phyloP scores from a whole-genome alignment of 2,888 invertebrate genomes.

The Microctonus brassicae region DNA sequence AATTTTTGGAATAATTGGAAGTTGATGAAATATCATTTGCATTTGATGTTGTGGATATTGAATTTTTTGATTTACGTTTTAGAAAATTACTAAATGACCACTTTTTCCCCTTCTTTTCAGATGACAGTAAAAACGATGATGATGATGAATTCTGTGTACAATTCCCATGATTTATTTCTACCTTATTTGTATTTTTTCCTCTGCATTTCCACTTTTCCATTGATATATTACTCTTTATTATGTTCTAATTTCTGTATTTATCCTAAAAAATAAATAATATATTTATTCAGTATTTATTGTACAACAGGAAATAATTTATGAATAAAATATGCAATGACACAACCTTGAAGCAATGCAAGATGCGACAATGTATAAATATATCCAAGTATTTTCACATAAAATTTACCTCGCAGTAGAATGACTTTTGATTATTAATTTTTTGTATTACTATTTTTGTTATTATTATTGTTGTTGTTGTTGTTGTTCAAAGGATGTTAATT shows the following conservation, averaged over 20 bases:
- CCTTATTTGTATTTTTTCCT: constrained; percentile 49
- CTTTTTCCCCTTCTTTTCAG: constrained; percentile 78
- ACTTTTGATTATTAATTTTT: background rate
- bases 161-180: constrained; percentile 38
- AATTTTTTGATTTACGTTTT: constrained; percentile 75
- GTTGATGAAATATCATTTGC: background rate
- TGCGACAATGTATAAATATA: background rate
- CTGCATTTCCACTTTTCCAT: constrained; percentile 59
- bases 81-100: constrained; percentile 88
- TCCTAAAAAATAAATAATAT: background rate
- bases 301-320: background rate
- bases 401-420: background rate
- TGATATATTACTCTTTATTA: background rate
- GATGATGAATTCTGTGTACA: constrained; percentile 44
- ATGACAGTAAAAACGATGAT: constrained; percentile 47
- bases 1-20: background rate
- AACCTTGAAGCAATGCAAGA: background rate
- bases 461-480: background rate
- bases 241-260: background rate
- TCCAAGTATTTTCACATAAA: background rate
- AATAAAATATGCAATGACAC: background rate
- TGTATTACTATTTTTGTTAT: background rate
- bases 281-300: background rate
- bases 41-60: background rate
- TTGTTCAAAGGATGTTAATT: background rate